Conservation (phyloP, 1,140 invertebrate species). For the Drosophila athabasca region DNA sequence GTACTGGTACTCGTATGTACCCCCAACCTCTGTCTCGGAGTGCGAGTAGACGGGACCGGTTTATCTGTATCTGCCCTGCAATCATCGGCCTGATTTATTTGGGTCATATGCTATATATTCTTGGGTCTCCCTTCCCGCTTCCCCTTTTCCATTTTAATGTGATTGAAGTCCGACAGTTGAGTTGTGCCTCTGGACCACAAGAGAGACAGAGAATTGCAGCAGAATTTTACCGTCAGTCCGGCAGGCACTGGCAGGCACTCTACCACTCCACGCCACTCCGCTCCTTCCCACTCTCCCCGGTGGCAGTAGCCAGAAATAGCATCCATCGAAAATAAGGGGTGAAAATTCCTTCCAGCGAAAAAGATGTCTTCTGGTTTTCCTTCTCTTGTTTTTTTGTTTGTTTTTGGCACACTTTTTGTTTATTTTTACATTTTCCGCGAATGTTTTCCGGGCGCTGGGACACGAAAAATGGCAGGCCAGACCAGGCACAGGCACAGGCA, state of each 20-base stretch:
- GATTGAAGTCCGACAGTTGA: constrained; percentile 74
- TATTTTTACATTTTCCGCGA: constrained; percentile 63
- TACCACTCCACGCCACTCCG: constrained; percentile 26
- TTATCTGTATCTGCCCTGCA: constrained; percentile 41
- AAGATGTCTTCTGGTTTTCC: constrained; percentile 49
- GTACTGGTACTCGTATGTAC: not conserved
- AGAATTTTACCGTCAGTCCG: constrained; percentile 17
- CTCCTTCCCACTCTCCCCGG: not conserved
- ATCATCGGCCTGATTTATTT: constrained; percentile 50
- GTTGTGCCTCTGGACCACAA: constrained; percentile 53
- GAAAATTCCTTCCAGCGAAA: constrained; percentile 35
- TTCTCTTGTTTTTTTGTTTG: constrained; percentile 11
- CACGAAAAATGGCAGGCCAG: constrained; percentile 20
- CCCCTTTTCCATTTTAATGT: constrained; percentile 52
- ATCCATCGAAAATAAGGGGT: constrained; percentile 36
- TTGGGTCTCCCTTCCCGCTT: not conserved
- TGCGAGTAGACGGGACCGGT: constrained; percentile 34
- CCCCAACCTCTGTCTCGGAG: not conserved
- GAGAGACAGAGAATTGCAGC: constrained; percentile 37
- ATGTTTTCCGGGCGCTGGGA: constrained; percentile 6
- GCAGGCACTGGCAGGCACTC: constrained; percentile 12
- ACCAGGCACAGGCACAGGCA: not conserved
- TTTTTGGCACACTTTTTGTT: constrained; percentile 69
- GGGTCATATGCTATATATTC: constrained; percentile 41
- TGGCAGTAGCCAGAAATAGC: constrained; percentile 39